A percentile compares a stretch with the other conserved stretches of the same genome.
These are phyloP conservation scores for Oxyruncus cristatus DNA, from an alignment of 2,113 vertebrate genomes.

Conservation along the genomic window DNA sequence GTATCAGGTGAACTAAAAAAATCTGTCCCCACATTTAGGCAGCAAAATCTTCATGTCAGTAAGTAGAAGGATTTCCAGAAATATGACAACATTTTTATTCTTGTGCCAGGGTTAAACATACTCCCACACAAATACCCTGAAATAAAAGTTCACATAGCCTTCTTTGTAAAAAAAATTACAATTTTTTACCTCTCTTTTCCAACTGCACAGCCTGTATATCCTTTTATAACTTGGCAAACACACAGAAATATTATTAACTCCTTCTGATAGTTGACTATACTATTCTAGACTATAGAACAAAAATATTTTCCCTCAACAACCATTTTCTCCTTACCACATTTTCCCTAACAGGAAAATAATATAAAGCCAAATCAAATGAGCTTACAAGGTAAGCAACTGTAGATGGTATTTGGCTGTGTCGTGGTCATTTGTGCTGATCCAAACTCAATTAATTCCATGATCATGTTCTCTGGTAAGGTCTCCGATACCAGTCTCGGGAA, in stretches of 20 bases:
- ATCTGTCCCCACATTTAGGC: background rate
- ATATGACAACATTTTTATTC: background rate
- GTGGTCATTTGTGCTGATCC: background rate
- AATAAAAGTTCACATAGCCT: background rate
- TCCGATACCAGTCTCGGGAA: background rate
- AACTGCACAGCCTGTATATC: background rate
- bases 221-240: background rate
- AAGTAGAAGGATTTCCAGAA: background rate
- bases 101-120: background rate
- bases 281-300: background rate
- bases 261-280: background rate
- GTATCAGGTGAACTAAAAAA: background rate
- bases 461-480: background rate
- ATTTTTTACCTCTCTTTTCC: background rate
- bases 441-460: background rate
- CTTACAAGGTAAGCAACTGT: background rate
- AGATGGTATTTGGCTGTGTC: background rate
- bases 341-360: background rate
- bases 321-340: background rate
- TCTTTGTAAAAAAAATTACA: background rate
- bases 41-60: background rate
- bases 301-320: background rate
- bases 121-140: background rate
- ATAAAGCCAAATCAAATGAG: background rate
- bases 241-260: background rate